These are phyloP conservation scores for Sciaenops ocellatus DNA, from an alignment of 2,797 vertebrate species.

Conservation along the genomic window DNA sequence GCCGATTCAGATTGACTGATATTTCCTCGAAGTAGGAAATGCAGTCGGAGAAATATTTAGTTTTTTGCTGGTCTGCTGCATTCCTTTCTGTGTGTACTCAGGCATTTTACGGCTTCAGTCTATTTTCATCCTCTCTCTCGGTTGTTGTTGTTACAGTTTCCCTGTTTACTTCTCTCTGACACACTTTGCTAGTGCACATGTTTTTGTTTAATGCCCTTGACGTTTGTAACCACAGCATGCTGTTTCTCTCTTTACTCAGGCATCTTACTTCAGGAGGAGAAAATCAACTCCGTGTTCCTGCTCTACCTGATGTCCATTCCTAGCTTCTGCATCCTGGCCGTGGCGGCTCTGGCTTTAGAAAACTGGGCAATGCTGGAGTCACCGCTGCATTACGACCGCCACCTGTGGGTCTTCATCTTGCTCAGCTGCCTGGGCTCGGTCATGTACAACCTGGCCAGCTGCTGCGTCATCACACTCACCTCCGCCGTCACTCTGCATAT, in stretches of 20 bases:
- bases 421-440: slow-evolving; percentile 97
- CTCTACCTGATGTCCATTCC: slow-evolving; percentile 96
- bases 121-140: slow-evolving; percentile 52
- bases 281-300: slow-evolving; percentile 92
- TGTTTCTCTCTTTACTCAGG: slow-evolving; percentile 78
- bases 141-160: slow-evolving; percentile 37
- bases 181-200: neutral
- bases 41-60: neutral
- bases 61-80: neutral
- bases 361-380: slow-evolving; percentile 88
- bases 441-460: slow-evolving; percentile 97
- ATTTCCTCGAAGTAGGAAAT: neutral
- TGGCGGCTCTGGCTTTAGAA: slow-evolving; percentile 90
- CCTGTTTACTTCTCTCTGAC: slow-evolving; percentile 44
- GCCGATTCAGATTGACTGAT: neutral
- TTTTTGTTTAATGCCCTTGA: neutral
- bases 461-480: slow-evolving; percentile 94
- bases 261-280: slow-evolving; percentile 94
- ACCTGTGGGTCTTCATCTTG: slow-evolving; percentile 93
- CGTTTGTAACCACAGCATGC: neutral
- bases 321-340: slow-evolving; percentile 93
- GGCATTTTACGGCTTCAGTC: neutral
- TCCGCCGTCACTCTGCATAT: slow-evolving; percentile 97
- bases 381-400: slow-evolving; percentile 83
- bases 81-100: neutral